phyloP scores from a whole-genome alignment of 2,113 vertebrate species.

The Morone saxatilis region DNA sequence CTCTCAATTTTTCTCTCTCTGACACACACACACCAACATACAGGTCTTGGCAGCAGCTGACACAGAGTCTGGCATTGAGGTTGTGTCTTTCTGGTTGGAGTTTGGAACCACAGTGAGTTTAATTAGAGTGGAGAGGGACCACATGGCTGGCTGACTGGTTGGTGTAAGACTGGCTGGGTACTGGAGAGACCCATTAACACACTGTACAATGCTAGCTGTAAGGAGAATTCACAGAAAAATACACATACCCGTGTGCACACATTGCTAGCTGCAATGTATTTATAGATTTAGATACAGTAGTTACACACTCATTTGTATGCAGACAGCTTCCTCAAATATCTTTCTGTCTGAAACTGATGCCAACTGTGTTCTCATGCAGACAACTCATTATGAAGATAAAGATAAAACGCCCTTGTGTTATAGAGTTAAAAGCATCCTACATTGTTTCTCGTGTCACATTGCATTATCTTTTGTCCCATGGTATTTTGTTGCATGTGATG shows the following conservation, averaged over 20 bases:
- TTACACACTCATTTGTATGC: conserved; percentile 63
- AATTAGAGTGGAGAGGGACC: conserved; percentile 75
- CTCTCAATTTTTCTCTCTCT: conserved; percentile 43
- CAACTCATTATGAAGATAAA: conserved; percentile 36
- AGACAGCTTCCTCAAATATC: conserved; percentile 39
- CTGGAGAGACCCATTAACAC: conserved; percentile 42
- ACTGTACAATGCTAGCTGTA: conserved; percentile 7
- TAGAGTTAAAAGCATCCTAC: conserved; percentile 42
- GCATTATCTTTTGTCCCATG: conserved; percentile 39
- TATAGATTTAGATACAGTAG: conserved; percentile 50
- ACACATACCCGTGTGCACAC: conserved; percentile 13
- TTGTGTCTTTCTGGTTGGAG: conserved; percentile 63
- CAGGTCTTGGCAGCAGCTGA: conserved; percentile 64
- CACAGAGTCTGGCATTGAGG: conserved; percentile 64
- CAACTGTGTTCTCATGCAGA: conserved; percentile 39
- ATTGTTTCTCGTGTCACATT: conserved; percentile 29
- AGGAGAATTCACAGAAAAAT: conserved; percentile 8
- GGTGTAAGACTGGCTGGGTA: conserved; percentile 34
- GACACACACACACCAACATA: conserved; percentile 24
- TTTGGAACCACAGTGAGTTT: conserved; percentile 74
- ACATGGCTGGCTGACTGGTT: conserved; percentile 68
- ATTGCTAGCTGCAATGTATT: conserved; percentile 43
- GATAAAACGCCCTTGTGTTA: conserved; percentile 33
- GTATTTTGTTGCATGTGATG: conserved; percentile 26
- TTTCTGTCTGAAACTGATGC: conserved; percentile 31